Evolutionary conservation across 1,140 invertebrate species (phyloP), one percentile per base, ranked within the genome.

Genomic region (Pseudachorutes palmiensis): DNA sequence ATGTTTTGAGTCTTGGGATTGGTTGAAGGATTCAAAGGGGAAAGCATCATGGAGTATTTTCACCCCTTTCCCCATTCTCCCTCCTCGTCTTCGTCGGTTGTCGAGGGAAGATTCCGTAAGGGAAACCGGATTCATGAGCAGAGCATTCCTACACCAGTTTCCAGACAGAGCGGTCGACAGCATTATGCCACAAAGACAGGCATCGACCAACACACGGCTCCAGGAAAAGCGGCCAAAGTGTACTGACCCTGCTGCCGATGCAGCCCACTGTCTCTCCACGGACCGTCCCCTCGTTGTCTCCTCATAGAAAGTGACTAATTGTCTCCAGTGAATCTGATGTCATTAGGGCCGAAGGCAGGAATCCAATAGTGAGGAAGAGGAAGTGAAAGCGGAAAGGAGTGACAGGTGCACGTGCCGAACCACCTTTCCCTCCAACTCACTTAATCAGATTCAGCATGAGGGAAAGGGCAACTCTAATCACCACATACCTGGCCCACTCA

Each of bases 1-100:
- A 14, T 55, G 51, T 55, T 14, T 26, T 55, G 24, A 19, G 51
- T 3, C 12, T 55, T 26, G 12, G 51, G 51, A 55, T 55, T 55
- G 51, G 51, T 24, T 24, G 24, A 9, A 26, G 14, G 36, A 9
- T 45, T 9, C 9, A 55, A 55, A 55, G 24, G 51, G 51, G 51
- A 55, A 55, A 55, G 51, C 51, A 55, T 55, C 51, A 55, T 55
- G 51, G 51, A 55, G 51, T 55, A 26, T 26, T 55, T 55, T 55
- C 51, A 55, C 51, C 51, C 51, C 24, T 26, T 5, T 12, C 14
- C 51, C 24, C n/a, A n/a, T 24, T 55, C 51, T 19, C 51, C 24
- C 24, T 55, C 24, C 5, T 55, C 51, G 9, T 26, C 12, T 12
- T 55, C 12, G 36, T 9, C 5, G 36, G 19, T 5, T 41, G 5